Evolutionary conservation across 2,797 vertebrate genomes (phyloP).

Genomic region (Melanotaenia pygmaea): DNA sequence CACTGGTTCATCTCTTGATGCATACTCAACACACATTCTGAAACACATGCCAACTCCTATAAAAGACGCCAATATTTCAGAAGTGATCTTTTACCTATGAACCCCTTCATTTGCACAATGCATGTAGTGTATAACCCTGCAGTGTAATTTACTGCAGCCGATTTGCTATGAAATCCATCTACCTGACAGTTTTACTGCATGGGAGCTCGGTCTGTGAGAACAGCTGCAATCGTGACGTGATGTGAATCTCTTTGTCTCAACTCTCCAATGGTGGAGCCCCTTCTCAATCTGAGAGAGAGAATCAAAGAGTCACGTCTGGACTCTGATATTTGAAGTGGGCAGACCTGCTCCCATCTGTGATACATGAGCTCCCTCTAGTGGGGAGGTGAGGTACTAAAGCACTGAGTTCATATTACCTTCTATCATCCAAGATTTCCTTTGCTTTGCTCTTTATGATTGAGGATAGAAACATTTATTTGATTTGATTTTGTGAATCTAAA

Average conservation of each 20-base stretch:
- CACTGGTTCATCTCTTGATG: not conserved
- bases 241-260: slow-evolving; percentile 53
- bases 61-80: not conserved
- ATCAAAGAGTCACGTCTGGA: slow-evolving; percentile 23
- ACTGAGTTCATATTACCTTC: not conserved
- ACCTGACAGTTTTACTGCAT: slow-evolving; percentile 20
- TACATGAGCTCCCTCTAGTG: slow-evolving; percentile 60
- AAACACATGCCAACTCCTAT: not conserved
- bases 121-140: not conserved
- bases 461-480: not conserved
- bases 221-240: slow-evolving; percentile 64
- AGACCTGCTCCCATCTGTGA: slow-evolving; percentile 1
- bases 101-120: not conserved
- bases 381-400: not conserved
- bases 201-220: slow-evolving; percentile 7
- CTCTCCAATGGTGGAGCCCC: slow-evolving; percentile 7
- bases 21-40: not conserved
- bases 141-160: not conserved
- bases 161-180: slow-evolving; percentile 14
- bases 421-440: not conserved
- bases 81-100: slow-evolving; percentile 2
- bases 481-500: not conserved
- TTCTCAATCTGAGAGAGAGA: slow-evolving; percentile 19
- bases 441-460: not conserved
- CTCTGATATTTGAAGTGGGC: slow-evolving; percentile 5